Evolutionary conservation across 2,113 vertebrate genomes (phyloP), one percentile per base, ranked within the genome.

Genomic region (Lichenostomus cassidix): DNA sequence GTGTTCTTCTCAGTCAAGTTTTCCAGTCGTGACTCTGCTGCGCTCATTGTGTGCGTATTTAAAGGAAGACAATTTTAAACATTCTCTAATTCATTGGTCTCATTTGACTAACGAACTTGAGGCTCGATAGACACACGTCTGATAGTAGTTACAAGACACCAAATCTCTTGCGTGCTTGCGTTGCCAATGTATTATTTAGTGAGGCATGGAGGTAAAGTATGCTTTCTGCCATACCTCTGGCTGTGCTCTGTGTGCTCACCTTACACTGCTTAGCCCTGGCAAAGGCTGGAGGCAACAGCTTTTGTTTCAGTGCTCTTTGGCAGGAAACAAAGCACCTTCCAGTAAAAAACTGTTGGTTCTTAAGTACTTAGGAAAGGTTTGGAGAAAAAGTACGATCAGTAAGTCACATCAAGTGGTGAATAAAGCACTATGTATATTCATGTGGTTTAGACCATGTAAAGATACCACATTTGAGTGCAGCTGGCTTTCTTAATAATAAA

Each of bases 141-240:
- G 97, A 95, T 94, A 98, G 97, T 91, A 83, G 96, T 92, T 96
- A 96, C 90, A 91, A 97, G 98, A 99, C 98, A 99, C 98, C 94
- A 97, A 98, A 99, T 98, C 98, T 98, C 97, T 97, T 95, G 95
- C 9, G 83, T 98, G 97, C 96, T 97, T 97, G 97, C 98, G 97
- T 97, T 95, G 96, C 87, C 96, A 91, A 98, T 99, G 98, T 98
- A 99, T 99, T 98, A 99, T 99, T 99, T 98, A 99, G 97, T 97
- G 96, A 92, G 97, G 98, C 97, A 92, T 94, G 96, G 96, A 96
- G 94, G 94, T 92, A 86, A 96, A 93, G 92, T 94, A 78, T 41
- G 95, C 93, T 92, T 92, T 96, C 80, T 2, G 50, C 94, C 53
- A 85, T 97, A 86, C 94, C 97, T 95, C 92, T 86, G 92, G 46